Conservation (phyloP, 2,113 vertebrate species). For the Phasianus colchicus region DNA sequence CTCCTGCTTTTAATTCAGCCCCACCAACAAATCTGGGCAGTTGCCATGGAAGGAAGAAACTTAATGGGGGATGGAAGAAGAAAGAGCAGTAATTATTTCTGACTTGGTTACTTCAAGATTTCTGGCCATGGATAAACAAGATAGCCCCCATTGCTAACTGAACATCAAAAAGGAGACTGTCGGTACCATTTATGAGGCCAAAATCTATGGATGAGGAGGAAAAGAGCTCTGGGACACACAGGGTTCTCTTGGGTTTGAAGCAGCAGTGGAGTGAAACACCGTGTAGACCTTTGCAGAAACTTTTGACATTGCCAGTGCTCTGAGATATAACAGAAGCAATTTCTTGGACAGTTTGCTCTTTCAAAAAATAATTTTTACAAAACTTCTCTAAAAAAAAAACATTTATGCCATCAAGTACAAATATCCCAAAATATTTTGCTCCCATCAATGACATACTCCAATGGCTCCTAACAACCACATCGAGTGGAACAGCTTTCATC, state of each 20-base stretch:
- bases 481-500: slow-evolving; percentile 60
- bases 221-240: not conserved
- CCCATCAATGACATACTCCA: slow-evolving; percentile 29
- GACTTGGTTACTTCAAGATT: not conserved
- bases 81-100: not conserved
- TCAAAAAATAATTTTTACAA: not conserved
- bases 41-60: not conserved
- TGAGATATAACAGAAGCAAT: not conserved
- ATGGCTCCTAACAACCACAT: slow-evolving; percentile 29
- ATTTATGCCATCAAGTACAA: slow-evolving; percentile 32
- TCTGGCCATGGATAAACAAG: not conserved
- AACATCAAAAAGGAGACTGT: not conserved
- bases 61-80: not conserved
- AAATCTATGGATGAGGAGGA: not conserved
- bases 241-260: not conserved
- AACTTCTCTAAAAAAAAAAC: not conserved
- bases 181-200: not conserved
- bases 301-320: not conserved
- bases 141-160: not conserved
- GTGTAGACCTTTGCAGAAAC: not conserved
- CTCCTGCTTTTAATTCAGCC: not conserved
- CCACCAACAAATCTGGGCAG: not conserved
- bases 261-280: not conserved
- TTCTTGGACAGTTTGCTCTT: not conserved
- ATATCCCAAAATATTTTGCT: slow-evolving; percentile 62